Conservation (phyloP, 2,888 invertebrate genomes). For the Sesia bembeciformis region DNA sequence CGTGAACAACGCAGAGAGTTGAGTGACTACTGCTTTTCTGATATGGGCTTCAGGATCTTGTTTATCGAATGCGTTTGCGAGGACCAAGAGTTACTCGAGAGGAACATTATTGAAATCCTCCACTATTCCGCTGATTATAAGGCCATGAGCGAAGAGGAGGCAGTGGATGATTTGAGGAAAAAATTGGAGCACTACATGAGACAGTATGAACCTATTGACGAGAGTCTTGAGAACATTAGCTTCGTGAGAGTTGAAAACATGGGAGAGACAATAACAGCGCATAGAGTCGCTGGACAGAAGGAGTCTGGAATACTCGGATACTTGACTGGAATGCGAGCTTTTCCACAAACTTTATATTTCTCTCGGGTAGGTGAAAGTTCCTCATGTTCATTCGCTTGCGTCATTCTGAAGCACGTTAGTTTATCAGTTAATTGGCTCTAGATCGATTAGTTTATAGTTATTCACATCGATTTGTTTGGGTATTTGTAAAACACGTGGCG, state of each 20-base stretch:
- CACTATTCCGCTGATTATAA: slow-evolving; percentile 91
- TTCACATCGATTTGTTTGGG: slow-evolving; percentile 3
- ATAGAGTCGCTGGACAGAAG: slow-evolving; percentile 83
- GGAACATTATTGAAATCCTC: slow-evolving; percentile 81
- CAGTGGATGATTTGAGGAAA: slow-evolving; percentile 85
- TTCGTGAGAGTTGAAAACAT: slow-evolving; percentile 67
- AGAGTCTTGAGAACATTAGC: slow-evolving; percentile 69
- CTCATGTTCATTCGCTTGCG: background rate
- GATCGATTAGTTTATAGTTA: slow-evolving; percentile 27
- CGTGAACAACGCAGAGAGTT: slow-evolving; percentile 85
- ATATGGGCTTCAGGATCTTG: slow-evolving; percentile 87
- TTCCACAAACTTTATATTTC: slow-evolving; percentile 90
- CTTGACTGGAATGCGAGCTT: slow-evolving; percentile 87
- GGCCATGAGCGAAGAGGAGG: slow-evolving; percentile 83
- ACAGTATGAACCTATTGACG: slow-evolving; percentile 86
- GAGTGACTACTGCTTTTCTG: slow-evolving; percentile 80
- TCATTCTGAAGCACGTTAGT: background rate
- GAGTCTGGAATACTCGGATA: slow-evolving; percentile 91
- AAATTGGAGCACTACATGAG: slow-evolving; percentile 89
- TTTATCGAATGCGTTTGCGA: slow-evolving; percentile 95
- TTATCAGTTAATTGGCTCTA: slow-evolving; percentile 6
- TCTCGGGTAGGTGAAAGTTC: slow-evolving; percentile 81
- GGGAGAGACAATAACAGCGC: slow-evolving; percentile 80
- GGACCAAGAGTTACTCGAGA: slow-evolving; percentile 72
- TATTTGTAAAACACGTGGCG: background rate